Percentiles rank a stretch among this genome's conserved stretches.
phyloP scores from a whole-genome alignment of 2,113 vertebrate genomes.

The Pithys albifrons region DNA sequence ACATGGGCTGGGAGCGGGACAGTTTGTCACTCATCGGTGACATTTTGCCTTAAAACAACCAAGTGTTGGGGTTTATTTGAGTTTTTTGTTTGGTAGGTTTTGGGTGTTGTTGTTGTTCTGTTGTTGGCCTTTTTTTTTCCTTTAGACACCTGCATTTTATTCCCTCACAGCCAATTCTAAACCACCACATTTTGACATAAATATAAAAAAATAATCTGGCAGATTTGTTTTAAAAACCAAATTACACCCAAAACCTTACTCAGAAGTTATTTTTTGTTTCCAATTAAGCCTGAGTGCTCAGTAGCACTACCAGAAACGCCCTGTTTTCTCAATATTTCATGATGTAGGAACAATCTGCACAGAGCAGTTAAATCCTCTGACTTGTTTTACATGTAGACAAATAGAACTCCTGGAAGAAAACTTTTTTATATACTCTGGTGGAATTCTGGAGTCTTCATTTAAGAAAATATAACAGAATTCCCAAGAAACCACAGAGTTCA shows the following conservation, averaged over 20 bases:
- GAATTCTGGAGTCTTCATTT: neutral
- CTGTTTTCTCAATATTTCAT: neutral
- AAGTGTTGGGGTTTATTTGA: neutral
- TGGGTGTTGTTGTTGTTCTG: no score
- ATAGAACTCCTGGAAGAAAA: neutral
- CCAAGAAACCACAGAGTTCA: neutral
- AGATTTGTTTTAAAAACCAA: neutral
- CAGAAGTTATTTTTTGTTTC: neutral
- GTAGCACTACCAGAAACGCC: neutral
- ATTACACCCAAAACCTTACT: neutral
- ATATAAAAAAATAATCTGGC: neutral
- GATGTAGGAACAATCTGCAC: neutral
- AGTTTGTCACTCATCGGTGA: neutral
- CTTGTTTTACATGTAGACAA: neutral
- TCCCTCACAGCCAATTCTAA: neutral
- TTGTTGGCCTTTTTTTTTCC: no score
- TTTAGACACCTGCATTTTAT: neutral
- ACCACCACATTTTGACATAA: neutral
- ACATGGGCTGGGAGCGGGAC: accelerated
- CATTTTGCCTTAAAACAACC: neutral
- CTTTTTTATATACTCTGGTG: neutral
- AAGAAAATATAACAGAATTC: neutral
- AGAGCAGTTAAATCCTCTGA: neutral
- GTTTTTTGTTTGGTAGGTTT: no score
- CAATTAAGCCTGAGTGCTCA: neutral